Evolutionary conservation across 2,113 vertebrate genomes (phyloP).

Genomic region (Chloropsis hardwickii): DNA sequence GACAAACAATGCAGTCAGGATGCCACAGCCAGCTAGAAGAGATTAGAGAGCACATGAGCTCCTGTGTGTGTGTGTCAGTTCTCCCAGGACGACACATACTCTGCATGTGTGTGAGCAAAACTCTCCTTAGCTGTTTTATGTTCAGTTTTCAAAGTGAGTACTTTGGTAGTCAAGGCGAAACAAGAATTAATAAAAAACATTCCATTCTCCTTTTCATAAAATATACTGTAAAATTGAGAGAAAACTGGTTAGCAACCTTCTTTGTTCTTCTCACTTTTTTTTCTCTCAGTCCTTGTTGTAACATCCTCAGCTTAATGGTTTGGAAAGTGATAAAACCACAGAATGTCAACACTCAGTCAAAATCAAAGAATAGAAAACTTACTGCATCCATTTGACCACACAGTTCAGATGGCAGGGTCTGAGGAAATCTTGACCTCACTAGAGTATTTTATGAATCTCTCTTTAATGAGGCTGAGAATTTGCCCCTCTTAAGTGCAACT

Average conservation of each 20-base stretch:
- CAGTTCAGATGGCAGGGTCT: not conserved
- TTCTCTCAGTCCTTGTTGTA: not conserved
- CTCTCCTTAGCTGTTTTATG: not conserved
- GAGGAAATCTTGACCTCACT: not conserved
- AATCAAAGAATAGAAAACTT: not conserved
- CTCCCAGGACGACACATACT: not conserved
- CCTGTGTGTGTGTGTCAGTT: not conserved
- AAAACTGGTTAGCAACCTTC: not conserved
- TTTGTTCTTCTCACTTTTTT: not conserved
- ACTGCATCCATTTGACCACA: not conserved
- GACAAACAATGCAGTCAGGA: not conserved
- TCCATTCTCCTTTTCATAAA: not conserved
- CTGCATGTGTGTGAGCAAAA: not conserved
- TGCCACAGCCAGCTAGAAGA: not conserved
- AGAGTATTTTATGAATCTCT: not conserved
- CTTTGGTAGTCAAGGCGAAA: not conserved
- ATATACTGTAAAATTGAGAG: not conserved
- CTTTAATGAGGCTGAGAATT: not conserved
- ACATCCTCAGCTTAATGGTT: not conserved
- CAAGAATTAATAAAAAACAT: not conserved
- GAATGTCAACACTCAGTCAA: not conserved
- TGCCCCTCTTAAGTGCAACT: not conserved
- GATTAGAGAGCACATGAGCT: not conserved
- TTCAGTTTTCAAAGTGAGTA: not conserved
- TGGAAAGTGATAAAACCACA: not conserved